Evolutionary conservation across 1,140 invertebrate species (phyloP).

Genomic region (Danaus plexippus): DNA sequence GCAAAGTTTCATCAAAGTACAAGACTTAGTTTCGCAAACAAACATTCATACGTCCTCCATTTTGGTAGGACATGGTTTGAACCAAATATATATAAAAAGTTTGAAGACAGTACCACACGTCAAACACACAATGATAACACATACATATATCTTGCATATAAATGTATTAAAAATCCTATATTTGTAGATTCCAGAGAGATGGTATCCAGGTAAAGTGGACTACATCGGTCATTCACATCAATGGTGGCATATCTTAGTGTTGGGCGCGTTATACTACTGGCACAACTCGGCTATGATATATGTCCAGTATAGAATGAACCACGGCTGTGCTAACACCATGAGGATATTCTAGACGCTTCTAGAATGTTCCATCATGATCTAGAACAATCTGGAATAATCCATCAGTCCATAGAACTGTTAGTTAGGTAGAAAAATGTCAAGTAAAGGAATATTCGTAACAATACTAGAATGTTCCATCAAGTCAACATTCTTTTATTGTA

Average conservation of each 20-base stretch:
- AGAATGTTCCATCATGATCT: too few relatives aligned
- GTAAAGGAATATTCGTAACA: too few relatives aligned
- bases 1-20: too few relatives aligned
- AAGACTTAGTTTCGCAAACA: too few relatives aligned
- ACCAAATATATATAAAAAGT: too few relatives aligned
- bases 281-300: slow-evolving; percentile 93
- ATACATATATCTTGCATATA: not conserved
- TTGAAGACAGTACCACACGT: not conserved
- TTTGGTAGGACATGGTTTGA: too few relatives aligned
- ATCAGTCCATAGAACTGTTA: too few relatives aligned
- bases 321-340: slow-evolving; percentile 77
- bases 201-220: slow-evolving; percentile 86
- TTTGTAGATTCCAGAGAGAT: slow-evolving; percentile 74
- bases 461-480: too few relatives aligned
- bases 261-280: slow-evolving; percentile 94
- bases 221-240: slow-evolving; percentile 96
- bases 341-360: slow-evolving; percentile 44
- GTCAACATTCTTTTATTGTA: too few relatives aligned
- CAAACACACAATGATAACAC: not conserved
- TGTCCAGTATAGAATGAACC: slow-evolving; percentile 86
- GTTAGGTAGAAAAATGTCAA: too few relatives aligned
- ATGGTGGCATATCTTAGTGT: slow-evolving; percentile 94
- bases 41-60: too few relatives aligned
- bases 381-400: too few relatives aligned
- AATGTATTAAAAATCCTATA: slow-evolving; percentile 9